Conservation (phyloP, 2,797 vertebrate genomes). For the Gymnoscopelus braueri region DNA sequence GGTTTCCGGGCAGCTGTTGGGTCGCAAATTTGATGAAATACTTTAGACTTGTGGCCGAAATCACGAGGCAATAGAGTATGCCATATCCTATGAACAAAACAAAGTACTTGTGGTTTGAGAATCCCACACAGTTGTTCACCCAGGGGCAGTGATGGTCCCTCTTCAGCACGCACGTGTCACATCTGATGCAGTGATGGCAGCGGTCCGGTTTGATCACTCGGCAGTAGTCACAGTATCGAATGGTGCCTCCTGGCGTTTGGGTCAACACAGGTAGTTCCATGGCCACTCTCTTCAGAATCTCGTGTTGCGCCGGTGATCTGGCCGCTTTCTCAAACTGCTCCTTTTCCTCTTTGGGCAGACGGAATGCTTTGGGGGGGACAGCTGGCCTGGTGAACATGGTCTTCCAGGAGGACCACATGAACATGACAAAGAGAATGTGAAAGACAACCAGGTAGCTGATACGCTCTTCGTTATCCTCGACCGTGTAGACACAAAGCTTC, state of each 20-base stretch:
- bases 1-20: conserved; percentile 86
- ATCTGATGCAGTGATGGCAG: conserved; percentile 96
- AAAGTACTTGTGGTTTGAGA: conserved; percentile 99
- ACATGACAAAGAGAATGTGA: conserved; percentile 92
- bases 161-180: conserved; percentile 95
- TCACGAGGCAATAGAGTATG: conserved; percentile 92
- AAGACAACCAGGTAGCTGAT: conserved; percentile 92
- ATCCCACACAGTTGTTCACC: conserved; percentile 99
- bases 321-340: conserved; percentile 93
- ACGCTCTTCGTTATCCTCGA: conserved; percentile 42
- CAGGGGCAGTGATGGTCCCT: conserved; percentile 99
- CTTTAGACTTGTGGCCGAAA: conserved; percentile 91
- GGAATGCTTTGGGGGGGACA: conserved; percentile 88
- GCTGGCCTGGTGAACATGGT: conserved; percentile 91
- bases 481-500: conserved; percentile 93
- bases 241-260: conserved; percentile 86
- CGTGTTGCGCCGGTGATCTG: conserved; percentile 88
- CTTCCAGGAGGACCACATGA: conserved; percentile 98
- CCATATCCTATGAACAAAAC: conserved; percentile 94
- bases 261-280: conserved; percentile 90
- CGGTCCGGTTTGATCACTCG: conserved; percentile 97
- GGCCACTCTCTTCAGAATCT: conserved; percentile 89
- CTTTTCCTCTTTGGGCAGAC: conserved; percentile 89
- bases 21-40: conserved; percentile 99
- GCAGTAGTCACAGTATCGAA: conserved; percentile 94